These are phyloP conservation scores for Neoitamus cyanurus DNA, from an alignment of 2,888 invertebrate genomes.

Conservation along the genomic window DNA sequence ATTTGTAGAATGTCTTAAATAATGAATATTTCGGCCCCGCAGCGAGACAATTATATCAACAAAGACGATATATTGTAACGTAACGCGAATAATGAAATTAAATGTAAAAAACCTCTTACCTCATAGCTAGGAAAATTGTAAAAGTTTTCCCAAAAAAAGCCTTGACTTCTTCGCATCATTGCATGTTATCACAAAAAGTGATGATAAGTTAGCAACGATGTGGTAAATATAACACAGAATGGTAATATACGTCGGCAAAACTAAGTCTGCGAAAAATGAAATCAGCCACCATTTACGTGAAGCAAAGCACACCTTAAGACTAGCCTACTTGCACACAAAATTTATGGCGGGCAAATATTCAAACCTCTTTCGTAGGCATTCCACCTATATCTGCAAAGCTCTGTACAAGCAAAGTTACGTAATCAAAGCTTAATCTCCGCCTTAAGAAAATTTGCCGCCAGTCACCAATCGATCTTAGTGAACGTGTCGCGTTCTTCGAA, in stretches of 20 bases:
- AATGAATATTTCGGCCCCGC: not conserved
- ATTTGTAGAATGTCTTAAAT: not conserved
- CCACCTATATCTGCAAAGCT: not conserved
- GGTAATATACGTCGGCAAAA: not conserved
- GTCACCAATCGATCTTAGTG: not conserved
- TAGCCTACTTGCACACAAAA: not conserved
- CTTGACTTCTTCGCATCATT: conserved; percentile 37
- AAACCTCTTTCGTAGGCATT: not conserved
- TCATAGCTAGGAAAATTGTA: conserved; percentile 8
- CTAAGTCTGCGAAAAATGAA: not conserved
- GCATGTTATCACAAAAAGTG: not conserved
- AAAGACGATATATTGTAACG: not conserved
- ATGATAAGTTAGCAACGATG: not conserved
- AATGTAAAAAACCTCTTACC: not conserved
- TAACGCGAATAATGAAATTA: not conserved
- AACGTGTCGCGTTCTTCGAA: not conserved
- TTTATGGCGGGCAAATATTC: not conserved
- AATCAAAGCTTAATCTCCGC: not conserved
- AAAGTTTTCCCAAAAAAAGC: conserved; percentile 17
- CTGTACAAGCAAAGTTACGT: not conserved
- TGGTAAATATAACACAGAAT: not conserved
- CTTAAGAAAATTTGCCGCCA: not conserved
- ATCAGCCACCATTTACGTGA: not conserved
- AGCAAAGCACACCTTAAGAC: not conserved
- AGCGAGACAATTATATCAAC: not conserved